Evolutionary conservation across 2,888 invertebrate genomes (phyloP).

Genomic region (Acrocyrtus sp.): DNA sequence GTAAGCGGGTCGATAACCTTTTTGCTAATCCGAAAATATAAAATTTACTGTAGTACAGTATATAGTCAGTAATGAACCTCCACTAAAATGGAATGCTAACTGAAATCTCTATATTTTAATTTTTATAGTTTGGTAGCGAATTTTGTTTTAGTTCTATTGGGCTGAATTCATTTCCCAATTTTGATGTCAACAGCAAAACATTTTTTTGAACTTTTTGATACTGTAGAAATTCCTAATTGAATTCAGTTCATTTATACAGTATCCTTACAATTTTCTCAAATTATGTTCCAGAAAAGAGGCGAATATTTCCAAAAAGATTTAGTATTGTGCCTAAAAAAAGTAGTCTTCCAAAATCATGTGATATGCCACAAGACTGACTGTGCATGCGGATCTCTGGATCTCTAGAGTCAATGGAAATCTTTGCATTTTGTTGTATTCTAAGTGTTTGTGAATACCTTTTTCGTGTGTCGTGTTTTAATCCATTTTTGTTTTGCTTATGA

Average conservation of each 20-base stretch:
- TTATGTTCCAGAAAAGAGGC: constrained; percentile 41
- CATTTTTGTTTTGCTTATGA: constrained; percentile 15
- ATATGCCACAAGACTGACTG: constrained; percentile 45
- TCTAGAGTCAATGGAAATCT: constrained; percentile 31
- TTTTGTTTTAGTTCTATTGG: too few relatives aligned
- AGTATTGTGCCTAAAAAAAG: constrained; percentile 48
- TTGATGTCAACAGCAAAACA: too few relatives aligned
- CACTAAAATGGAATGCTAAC: too few relatives aligned
- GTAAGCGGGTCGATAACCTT: constrained; percentile 48
- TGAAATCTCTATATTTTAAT: too few relatives aligned
- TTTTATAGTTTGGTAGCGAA: too few relatives aligned
- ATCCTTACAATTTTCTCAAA: constrained; percentile 15
- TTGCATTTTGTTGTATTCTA: not conserved
- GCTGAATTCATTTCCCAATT: too few relatives aligned
- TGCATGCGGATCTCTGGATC: constrained; percentile 45
- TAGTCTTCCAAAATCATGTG: constrained; percentile 35
- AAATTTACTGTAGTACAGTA: too few relatives aligned
- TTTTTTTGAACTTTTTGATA: too few relatives aligned
- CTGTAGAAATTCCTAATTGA: too few relatives aligned
- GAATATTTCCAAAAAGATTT: constrained; percentile 50
- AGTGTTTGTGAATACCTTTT: not conserved
- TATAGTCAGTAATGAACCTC: too few relatives aligned
- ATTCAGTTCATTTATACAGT: too few relatives aligned
- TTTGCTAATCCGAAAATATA: too few relatives aligned
- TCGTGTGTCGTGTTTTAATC: constrained; percentile 14